phyloP scores from a whole-genome alignment of 2,888 invertebrate species.

The Rhagophthalmus giganteus region DNA sequence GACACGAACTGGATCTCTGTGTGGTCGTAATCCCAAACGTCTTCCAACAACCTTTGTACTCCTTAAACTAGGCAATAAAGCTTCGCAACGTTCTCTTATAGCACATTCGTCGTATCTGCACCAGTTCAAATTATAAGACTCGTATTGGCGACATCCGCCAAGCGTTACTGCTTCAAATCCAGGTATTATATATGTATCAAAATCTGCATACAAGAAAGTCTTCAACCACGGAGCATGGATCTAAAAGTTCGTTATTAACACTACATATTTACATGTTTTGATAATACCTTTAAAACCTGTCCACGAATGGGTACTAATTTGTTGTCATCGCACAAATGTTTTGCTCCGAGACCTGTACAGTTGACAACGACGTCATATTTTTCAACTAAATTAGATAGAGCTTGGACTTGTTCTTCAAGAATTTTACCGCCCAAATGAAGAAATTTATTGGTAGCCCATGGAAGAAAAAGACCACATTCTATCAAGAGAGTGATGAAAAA shows the following conservation, averaged over 20 bases:
- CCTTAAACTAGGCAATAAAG: conserved; percentile 71
- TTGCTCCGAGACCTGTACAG: conserved; percentile 85
- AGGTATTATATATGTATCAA: conserved; percentile 85
- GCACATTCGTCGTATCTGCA: conserved; percentile 73
- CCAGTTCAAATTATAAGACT: conserved; percentile 69
- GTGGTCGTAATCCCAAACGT: conserved; percentile 82
- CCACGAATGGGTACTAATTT: conserved; percentile 80
- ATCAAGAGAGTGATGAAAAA: conserved; percentile 79
- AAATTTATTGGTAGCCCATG: conserved; percentile 74
- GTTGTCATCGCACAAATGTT: conserved; percentile 72
- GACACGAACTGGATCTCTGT: conserved; percentile 72
- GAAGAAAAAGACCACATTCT: conserved; percentile 73
- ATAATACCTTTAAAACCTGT: conserved; percentile 77
- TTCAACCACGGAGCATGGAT: conserved; percentile 88
- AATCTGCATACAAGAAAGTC: conserved; percentile 83
- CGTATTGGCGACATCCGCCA: conserved; percentile 85
- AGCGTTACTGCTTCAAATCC: conserved; percentile 73
- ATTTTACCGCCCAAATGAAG: conserved; percentile 66
- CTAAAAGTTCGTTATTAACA: conserved; percentile 46
- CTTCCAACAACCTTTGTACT: conserved; percentile 63
- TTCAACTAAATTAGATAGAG: conserved; percentile 62
- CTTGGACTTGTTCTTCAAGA: conserved; percentile 60
- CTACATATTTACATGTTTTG: conserved; percentile 1
- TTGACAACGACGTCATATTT: conserved; percentile 78
- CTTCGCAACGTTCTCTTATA: conserved; percentile 77